These are phyloP conservation scores for Camponotus vicinus DNA, from an alignment of 1,140 invertebrate genomes.

Conservation along the genomic window DNA sequence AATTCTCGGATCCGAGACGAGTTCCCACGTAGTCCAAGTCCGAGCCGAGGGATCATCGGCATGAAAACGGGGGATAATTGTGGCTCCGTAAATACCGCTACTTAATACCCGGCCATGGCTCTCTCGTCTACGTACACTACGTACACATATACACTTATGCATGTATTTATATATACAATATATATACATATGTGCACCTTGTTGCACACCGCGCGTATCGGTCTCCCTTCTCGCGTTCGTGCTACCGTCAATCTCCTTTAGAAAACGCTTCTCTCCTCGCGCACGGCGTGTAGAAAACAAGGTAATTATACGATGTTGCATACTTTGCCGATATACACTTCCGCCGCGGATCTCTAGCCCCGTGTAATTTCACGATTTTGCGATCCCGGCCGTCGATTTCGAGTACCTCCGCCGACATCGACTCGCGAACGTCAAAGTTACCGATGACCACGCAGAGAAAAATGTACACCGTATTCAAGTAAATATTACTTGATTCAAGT, in stretches of 20 bases:
- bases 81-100: constrained; percentile 76
- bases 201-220: constrained; percentile 58
- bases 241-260: constrained; percentile 69
- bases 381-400: constrained; percentile 60
- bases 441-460: background rate
- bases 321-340: constrained; percentile 64
- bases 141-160: too few relatives aligned
- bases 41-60: constrained; percentile 70
- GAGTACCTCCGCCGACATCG: background rate
- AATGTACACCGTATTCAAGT: too few relatives aligned
- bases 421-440: background rate
- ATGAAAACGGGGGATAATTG: constrained; percentile 78
- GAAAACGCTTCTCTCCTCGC: constrained; percentile 67
- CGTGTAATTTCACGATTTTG: constrained; percentile 63
- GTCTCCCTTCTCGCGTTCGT: constrained; percentile 63
- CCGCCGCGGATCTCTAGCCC: constrained; percentile 67
- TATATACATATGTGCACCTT: constrained; percentile 33
- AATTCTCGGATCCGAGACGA: constrained; percentile 30
- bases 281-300: constrained; percentile 65
- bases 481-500: too few relatives aligned
- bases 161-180: too few relatives aligned
- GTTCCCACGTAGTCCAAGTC: constrained; percentile 70
- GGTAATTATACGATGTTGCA: constrained; percentile 71
- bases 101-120: constrained; percentile 75
- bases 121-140: constrained; percentile 52